Conservation (phyloP, 2,797 vertebrate genomes). For the Melanotaenia maccullochi region DNA sequence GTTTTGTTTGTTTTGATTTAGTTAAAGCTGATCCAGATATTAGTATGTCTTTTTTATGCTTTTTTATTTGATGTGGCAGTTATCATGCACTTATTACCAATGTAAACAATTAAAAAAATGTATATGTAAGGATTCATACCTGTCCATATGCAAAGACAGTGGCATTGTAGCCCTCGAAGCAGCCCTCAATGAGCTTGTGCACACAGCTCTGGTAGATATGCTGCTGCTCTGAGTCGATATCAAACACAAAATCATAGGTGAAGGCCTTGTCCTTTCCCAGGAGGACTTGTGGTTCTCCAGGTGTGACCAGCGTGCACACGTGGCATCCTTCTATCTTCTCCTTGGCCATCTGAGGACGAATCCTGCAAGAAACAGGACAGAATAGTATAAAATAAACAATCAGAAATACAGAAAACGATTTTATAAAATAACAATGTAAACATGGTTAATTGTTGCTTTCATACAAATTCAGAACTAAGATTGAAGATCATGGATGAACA, state of each 20-base stretch:
- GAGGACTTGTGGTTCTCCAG: conserved; percentile 94
- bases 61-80: not conserved
- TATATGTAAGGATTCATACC: conserved; percentile 73
- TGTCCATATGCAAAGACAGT: conserved; percentile 97
- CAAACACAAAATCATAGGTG: conserved; percentile 97
- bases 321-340: conserved; percentile 99
- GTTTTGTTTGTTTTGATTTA: not conserved
- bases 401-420: not conserved
- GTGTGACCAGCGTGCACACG: conserved; percentile 93
- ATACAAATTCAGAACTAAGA: not conserved
- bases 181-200: conserved; percentile 93
- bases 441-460: not conserved
- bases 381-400: conserved; percentile 4
- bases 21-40: no score
- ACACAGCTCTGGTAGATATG: conserved; percentile 89
- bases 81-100: not conserved
- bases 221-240: conserved; percentile 90
- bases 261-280: conserved; percentile 99
- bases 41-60: not conserved
- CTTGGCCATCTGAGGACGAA: conserved; percentile 96
- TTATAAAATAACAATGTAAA: not conserved
- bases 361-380: conserved; percentile 79
- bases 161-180: conserved; percentile 97
- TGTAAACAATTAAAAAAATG: not conserved
- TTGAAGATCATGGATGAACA: not conserved